These are phyloP conservation scores for Halcyon badia DNA, from an alignment of 2,797 vertebrate genomes.

Conservation along the genomic window DNA sequence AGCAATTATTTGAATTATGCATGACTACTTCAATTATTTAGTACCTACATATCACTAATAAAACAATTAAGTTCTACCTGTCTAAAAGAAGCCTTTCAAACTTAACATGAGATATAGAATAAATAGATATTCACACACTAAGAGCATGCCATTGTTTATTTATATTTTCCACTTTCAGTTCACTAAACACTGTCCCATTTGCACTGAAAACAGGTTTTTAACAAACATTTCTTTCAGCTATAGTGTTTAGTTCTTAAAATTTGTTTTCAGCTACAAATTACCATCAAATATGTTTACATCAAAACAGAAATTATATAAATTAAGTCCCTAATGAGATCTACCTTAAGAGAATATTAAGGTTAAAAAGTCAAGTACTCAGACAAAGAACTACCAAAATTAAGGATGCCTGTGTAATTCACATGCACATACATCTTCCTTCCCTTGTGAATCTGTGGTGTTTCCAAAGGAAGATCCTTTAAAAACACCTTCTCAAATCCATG, in stretches of 20 bases:
- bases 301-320: slow-evolving; percentile 27
- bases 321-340: background rate
- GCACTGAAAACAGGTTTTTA: background rate
- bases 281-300: slow-evolving; percentile 26
- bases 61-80: slow-evolving; percentile 58
- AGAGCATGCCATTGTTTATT: background rate
- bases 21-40: slow-evolving; percentile 70
- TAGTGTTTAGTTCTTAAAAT: background rate
- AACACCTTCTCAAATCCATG: background rate
- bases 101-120: background rate
- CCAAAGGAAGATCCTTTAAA: background rate
- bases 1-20: slow-evolving; percentile 76
- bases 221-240: background rate
- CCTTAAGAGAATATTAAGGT: slow-evolving; percentile 38
- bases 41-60: slow-evolving; percentile 36
- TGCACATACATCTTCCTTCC: background rate
- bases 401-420: background rate
- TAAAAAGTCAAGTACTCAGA: background rate
- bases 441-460: background rate
- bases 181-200: background rate
- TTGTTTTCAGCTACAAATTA: slow-evolving; percentile 12
- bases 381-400: slow-evolving; percentile 30
- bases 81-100: slow-evolving; percentile 24
- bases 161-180: slow-evolving; percentile 10
- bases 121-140: background rate